phyloP scores from a whole-genome alignment of 2,888 invertebrate genomes.

The Pachydiplax longipennis region DNA sequence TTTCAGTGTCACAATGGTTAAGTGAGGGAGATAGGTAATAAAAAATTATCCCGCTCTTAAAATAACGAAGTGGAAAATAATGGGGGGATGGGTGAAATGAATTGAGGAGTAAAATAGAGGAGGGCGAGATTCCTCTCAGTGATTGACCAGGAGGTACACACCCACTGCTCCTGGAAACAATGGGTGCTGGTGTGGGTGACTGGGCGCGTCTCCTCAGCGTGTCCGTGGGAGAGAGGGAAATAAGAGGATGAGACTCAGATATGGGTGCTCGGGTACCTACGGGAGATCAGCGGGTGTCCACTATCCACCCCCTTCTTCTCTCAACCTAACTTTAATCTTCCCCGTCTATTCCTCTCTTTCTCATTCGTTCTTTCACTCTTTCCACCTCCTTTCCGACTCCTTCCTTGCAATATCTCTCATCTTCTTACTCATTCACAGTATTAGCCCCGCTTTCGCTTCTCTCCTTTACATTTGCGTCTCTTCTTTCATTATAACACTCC shows the following conservation, averaged over 20 bases:
- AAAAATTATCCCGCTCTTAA: not conserved
- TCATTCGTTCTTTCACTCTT: not conserved
- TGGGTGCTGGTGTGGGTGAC: slow-evolving; percentile 5
- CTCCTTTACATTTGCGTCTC: no score
- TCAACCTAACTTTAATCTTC: not conserved
- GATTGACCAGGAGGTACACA: slow-evolving; percentile 26
- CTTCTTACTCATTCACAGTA: not conserved
- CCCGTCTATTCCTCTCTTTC: not conserved
- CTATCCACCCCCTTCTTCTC: slow-evolving; percentile 10
- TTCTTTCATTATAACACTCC: no score
- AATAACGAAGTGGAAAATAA: slow-evolving; percentile 18
- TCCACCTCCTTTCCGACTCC: not conserved
- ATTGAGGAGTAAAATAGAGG: not conserved
- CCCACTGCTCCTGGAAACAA: slow-evolving; percentile 44
- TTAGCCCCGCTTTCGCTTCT: not conserved
- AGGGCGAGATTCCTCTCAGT: not conserved
- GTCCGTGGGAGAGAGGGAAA: not conserved
- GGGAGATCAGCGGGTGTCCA: slow-evolving; percentile 23
- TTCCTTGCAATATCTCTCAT: not conserved
- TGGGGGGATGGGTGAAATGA: not conserved
- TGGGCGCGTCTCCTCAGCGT: not conserved
- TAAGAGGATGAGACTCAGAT: not conserved
- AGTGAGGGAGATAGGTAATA: not conserved
- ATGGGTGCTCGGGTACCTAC: slow-evolving; percentile 17
- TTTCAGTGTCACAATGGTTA: slow-evolving; percentile 1